Base-by-base conservation (phyloP, 2,113 vertebrate species). In the Bombycilla garrulus region DNA sequence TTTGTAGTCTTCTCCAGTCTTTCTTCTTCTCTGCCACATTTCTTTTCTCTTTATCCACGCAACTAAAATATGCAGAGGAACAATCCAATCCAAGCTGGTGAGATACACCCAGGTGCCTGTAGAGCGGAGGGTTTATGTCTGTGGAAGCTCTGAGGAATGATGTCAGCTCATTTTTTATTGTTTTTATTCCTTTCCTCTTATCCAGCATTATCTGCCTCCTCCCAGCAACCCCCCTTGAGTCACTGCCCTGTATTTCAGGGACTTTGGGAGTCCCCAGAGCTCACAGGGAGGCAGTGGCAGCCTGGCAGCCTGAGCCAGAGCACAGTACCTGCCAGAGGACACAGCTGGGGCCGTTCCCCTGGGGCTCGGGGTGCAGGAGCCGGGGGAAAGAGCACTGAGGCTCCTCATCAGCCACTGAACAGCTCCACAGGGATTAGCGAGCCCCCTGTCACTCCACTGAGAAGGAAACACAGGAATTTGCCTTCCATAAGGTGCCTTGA, bases 1-100 rank as follows among this genome's bases (percentile, higher is more conserved):
- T 86, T 90, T 78, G 65, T 90, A 79, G 86, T 58, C 28, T 16
- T 61, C 78, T 64, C 53, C 86, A 81, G 38, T 35, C 51, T 93
- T 94, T 88, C 57, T 84, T 81, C 54, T 81, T 50, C 81, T 79
- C 48, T 76, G n/a, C 18, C 45, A n/a, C n/a, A 88, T 86, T 96
- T 90, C 53, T 76, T 73, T 92, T 78, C 67, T 77, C 36, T 82
- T 95, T 67, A 54, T 81, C 35, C 48, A 56, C 45, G 64, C 29
- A 61, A 54, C 25, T 82, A 12, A 78, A 91, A 51, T 1, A 4
- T 25, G 71, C 1, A 0, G 61, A 88, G 56, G 45, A 83, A 74
- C 47, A 78, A 66, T 51, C 24, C 48, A 67, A 12, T 10, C 29
- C 51, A 48, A 53, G 61, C 44, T 78, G 72, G 45, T 36, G 58